These are phyloP conservation scores for Notodromas monacha DNA, from an alignment of 2,888 invertebrate species.

Conservation along the genomic window DNA sequence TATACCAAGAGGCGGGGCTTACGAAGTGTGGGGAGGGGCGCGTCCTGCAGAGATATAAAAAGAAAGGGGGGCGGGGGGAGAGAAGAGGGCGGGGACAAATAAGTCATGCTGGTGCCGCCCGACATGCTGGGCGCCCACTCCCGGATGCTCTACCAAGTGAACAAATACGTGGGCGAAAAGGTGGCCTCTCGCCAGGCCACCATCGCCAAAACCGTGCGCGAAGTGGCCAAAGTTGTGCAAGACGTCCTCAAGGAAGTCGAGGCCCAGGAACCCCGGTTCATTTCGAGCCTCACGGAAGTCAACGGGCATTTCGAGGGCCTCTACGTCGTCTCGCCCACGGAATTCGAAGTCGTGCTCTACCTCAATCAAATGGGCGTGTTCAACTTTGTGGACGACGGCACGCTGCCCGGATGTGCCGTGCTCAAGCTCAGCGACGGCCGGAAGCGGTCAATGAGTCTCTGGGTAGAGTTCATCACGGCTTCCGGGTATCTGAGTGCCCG, in stretches of 20 bases:
- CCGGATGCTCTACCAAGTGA: constrained; percentile 75
- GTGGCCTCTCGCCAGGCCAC: constrained; percentile 54
- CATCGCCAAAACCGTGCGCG: constrained; percentile 54
- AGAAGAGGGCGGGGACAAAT: too few relatives aligned
- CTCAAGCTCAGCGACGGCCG: constrained; percentile 73
- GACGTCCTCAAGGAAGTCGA: constrained; percentile 83
- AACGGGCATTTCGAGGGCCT: constrained; percentile 73
- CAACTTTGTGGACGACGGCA: constrained; percentile 84
- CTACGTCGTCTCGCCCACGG: constrained; percentile 61
- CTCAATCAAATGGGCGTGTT: constrained; percentile 91
- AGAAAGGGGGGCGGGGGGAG: too few relatives aligned
- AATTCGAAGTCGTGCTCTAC: constrained; percentile 75
- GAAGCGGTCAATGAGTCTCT: constrained; percentile 80
- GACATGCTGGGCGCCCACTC: constrained; percentile 81
- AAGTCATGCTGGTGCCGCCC: constrained; percentile 63
- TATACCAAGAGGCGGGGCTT: too few relatives aligned
- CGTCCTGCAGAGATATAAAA: too few relatives aligned
- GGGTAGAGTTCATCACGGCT: constrained; percentile 91
- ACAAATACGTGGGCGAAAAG: constrained; percentile 65
- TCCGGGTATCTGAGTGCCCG: constrained; percentile 72
- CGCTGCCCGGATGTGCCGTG: constrained; percentile 68
- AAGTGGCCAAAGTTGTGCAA: constrained; percentile 65
- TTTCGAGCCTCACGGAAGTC: constrained; percentile 57
- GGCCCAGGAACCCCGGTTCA: constrained; percentile 69
- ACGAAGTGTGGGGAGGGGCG: too few relatives aligned